Evolutionary conservation across 2,888 invertebrate genomes (phyloP).

Genomic region (Xanthia icteritia): DNA sequence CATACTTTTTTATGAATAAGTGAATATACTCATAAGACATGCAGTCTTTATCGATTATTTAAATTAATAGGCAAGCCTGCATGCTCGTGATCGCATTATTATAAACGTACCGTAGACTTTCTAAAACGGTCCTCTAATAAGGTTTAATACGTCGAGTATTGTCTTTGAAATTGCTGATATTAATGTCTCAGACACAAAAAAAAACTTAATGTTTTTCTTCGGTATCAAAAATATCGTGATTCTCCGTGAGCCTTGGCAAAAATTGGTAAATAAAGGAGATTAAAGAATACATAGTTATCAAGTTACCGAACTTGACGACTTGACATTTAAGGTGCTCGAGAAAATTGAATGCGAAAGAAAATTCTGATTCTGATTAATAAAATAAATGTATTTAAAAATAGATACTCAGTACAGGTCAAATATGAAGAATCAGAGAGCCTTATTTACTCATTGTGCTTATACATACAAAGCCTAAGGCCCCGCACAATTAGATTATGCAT

Average conservation of each 20-base stretch:
- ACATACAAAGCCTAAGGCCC: constrained; percentile 4
- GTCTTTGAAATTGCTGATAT: neutral
- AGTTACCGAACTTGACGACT: neutral
- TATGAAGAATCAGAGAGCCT: neutral
- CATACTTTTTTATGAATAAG: neutral
- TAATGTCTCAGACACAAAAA: neutral
- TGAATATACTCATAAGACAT: neutral
- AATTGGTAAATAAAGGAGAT: no score
- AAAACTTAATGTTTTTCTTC: neutral
- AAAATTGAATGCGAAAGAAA: neutral
- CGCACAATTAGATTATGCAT: constrained; percentile 43
- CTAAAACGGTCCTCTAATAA: constrained; percentile 6
- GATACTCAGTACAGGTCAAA: neutral
- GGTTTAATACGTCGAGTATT: neutral
- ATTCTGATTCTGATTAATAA: neutral
- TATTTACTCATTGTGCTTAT: constrained; percentile 5
- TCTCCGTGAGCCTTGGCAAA: neutral
- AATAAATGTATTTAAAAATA: neutral
- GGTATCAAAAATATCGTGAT: neutral
- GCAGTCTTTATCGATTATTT: constrained; percentile 26
- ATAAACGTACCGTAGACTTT: neutral
- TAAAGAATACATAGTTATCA: neutral
- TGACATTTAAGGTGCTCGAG: neutral
- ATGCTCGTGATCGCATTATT: constrained; percentile 2
- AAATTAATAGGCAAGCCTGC: constrained; percentile 18